phyloP scores from a whole-genome alignment of 2,888 invertebrate genomes.

The Amphipyra berbera region DNA sequence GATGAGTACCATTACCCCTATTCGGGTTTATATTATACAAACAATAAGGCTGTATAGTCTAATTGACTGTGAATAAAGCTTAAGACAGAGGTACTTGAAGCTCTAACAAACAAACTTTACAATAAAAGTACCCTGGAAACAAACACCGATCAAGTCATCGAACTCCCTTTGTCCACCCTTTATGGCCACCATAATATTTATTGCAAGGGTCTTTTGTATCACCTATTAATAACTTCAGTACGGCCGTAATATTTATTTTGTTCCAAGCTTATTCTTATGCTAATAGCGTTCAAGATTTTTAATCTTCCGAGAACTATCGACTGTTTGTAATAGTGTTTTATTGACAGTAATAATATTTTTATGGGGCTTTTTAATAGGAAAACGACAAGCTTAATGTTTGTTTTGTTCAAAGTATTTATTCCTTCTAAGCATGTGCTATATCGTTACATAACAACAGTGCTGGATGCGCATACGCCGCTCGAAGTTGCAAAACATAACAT shows the following conservation, averaged over 20 bases:
- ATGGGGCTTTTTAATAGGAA: conserved; percentile 1
- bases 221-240: conserved; percentile 45
- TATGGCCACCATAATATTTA: conserved; percentile 78
- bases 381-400: not conserved
- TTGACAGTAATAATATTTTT: conserved; percentile 31
- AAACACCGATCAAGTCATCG: conserved; percentile 74
- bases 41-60: too few species aligned
- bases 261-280: conserved; percentile 38
- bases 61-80: too few species aligned
- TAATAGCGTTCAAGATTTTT: conserved; percentile 32
- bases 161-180: conserved; percentile 86
- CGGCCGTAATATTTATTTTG: conserved; percentile 27
- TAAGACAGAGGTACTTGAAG: not conserved
- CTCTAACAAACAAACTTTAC: not conserved
- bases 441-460: too few species aligned
- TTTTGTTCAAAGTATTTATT: too few species aligned
- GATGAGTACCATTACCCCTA: too few species aligned
- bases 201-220: conserved; percentile 67
- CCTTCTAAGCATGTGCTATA: too few species aligned
- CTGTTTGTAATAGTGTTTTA: conserved; percentile 17
- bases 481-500: too few species aligned
- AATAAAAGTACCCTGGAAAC: conserved; percentile 64
- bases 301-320: conserved; percentile 33
- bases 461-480: too few species aligned
- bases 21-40: too few species aligned